phyloP scores from a whole-genome alignment of 2,113 vertebrate genomes.

The Muntiacus reevesi region DNA sequence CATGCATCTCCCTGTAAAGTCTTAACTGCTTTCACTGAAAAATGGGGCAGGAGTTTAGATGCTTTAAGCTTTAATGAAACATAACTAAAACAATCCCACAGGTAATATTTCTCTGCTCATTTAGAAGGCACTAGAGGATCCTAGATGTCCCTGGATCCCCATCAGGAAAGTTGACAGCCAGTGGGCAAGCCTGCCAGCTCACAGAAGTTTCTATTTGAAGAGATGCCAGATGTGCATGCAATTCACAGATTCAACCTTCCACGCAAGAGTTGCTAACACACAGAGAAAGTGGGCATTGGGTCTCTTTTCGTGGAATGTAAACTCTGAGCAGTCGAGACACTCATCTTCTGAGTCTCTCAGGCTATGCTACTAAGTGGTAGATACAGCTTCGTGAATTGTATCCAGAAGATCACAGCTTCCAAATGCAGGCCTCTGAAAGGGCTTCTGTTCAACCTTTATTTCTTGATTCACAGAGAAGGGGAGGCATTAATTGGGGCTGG shows the following conservation, averaged over 20 bases:
- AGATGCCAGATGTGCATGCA: rapidly evolving
- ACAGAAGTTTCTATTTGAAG: neutral
- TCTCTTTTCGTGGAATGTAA: neutral
- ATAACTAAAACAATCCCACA: neutral
- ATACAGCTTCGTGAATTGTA: neutral
- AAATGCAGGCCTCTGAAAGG: slow-evolving; percentile 34
- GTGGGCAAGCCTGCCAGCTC: neutral
- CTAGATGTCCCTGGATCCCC: neutral
- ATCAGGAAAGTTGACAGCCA: neutral
- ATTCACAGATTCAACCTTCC: neutral
- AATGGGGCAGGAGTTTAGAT: neutral
- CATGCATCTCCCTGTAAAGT: neutral
- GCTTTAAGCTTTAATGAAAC: neutral
- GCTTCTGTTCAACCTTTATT: neutral
- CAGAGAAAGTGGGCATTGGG: neutral
- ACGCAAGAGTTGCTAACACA: rapidly evolving
- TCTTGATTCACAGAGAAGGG: slow-evolving; percentile 50
- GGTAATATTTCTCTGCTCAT: slow-evolving; percentile 4
- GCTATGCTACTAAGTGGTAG: neutral
- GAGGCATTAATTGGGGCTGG: slow-evolving; percentile 54
- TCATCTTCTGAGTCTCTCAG: neutral
- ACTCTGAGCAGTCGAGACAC: neutral
- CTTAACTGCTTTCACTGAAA: neutral
- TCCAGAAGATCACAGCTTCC: neutral
- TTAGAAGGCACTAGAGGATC: neutral